Evolutionary conservation across 1,140 invertebrate species (phyloP).

Genomic region (Drosophila neocordata): DNA sequence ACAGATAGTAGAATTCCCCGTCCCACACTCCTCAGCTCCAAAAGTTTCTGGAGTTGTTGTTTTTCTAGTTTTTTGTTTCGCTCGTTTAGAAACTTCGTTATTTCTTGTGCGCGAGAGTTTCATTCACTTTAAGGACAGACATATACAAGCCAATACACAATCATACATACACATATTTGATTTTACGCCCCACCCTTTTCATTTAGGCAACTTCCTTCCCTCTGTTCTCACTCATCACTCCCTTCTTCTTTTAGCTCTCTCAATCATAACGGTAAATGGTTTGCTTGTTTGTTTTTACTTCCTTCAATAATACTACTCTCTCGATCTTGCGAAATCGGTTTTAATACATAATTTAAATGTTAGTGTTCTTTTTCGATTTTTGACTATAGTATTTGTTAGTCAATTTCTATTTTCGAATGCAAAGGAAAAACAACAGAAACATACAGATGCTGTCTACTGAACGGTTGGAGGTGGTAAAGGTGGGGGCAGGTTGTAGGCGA

Average conservation of each 20-base stretch:
- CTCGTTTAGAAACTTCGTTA: slow-evolving; percentile 29
- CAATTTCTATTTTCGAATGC: slow-evolving; percentile 80
- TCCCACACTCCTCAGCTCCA: slow-evolving; percentile 34
- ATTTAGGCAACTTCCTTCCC: slow-evolving; percentile 18
- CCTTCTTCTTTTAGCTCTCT: neutral
- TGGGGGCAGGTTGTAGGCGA: slow-evolving; percentile 32
- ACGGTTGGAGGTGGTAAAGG: slow-evolving; percentile 1
- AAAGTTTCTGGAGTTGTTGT: slow-evolving; percentile 56
- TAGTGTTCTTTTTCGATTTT: slow-evolving; percentile 64
- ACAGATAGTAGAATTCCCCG: neutral
- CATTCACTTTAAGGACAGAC: slow-evolving; percentile 5
- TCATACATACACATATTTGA: neutral
- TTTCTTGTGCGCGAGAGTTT: slow-evolving; percentile 30
- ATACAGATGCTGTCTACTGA: slow-evolving; percentile 38
- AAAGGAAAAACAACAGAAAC: slow-evolving; percentile 55
- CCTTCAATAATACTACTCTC: slow-evolving; percentile 39
- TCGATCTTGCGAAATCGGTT: slow-evolving; percentile 43
- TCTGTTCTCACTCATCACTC: too few relatives aligned
- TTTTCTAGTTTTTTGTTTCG: slow-evolving; percentile 66
- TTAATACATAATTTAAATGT: slow-evolving; percentile 24
- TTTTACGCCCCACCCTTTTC: slow-evolving; percentile 48
- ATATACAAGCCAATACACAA: slow-evolving; percentile 27
- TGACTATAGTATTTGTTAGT: slow-evolving; percentile 81
- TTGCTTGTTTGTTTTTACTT: slow-evolving; percentile 44
- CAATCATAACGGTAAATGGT: slow-evolving; percentile 14